phyloP scores from a whole-genome alignment of 2,888 invertebrate species.

The Nomada ruficornis region DNA sequence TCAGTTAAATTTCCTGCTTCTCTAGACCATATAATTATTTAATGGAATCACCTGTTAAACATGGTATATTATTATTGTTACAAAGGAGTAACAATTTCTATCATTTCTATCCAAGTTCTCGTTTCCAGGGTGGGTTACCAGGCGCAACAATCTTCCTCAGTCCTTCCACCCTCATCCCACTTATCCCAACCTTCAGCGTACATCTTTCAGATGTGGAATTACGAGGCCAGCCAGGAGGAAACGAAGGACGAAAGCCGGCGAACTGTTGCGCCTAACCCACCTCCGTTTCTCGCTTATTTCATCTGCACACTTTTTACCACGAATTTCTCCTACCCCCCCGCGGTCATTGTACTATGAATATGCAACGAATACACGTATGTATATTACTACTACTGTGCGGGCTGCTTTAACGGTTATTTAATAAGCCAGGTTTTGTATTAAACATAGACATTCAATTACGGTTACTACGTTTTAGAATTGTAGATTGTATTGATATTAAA shows the following conservation, averaged over 20 bases:
- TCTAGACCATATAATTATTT: too few species aligned
- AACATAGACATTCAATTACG: too few species aligned
- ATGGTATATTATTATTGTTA: too few species aligned
- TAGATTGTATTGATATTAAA: too few species aligned
- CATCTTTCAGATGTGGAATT: slow-evolving; percentile 12
- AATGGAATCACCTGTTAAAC: too few species aligned
- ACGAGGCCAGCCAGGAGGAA: slow-evolving; percentile 30
- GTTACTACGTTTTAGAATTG: too few species aligned
- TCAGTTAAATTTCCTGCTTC: too few species aligned
- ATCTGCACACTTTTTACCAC: slow-evolving; percentile 22
- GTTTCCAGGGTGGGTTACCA: slow-evolving; percentile 24
- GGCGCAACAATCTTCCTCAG: slow-evolving; percentile 9
- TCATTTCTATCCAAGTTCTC: background rate
- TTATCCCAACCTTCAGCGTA: slow-evolving; percentile 8
- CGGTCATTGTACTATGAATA: background rate
- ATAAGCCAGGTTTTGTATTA: too few species aligned
- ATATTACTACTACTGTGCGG: background rate
- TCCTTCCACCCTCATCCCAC: slow-evolving; percentile 2
- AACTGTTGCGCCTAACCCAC: slow-evolving; percentile 63
- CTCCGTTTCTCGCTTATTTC: slow-evolving; percentile 23
- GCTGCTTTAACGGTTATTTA: background rate
- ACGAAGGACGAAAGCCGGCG: slow-evolving; percentile 55
- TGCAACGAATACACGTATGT: background rate
- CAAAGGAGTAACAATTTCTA: background rate
- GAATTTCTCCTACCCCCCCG: background rate